phyloP scores from a whole-genome alignment of 2,888 invertebrate species.

The Amphipyra berbera region DNA sequence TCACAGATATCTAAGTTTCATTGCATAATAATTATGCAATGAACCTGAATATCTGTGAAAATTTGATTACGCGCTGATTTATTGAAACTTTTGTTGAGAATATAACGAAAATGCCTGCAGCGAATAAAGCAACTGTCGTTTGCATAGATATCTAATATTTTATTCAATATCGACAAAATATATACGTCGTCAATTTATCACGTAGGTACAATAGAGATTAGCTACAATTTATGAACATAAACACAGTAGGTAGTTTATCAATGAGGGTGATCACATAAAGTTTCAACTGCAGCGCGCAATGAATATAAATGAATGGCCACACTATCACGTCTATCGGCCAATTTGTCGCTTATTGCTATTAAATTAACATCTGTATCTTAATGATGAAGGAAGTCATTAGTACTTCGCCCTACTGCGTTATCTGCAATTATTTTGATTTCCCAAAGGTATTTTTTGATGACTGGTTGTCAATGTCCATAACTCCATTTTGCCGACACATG shows the following conservation, averaged over 20 bases:
- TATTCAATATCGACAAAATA: too few relatives aligned
- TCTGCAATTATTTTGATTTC: constrained; percentile 31
- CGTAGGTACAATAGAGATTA: constrained; percentile 5
- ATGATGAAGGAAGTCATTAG: constrained; percentile 36
- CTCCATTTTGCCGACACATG: neutral
- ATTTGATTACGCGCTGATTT: too few relatives aligned
- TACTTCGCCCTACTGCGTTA: constrained; percentile 6
- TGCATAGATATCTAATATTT: too few relatives aligned
- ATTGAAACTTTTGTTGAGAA: too few relatives aligned
- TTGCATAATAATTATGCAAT: too few relatives aligned
- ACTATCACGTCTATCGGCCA: constrained; percentile 25
- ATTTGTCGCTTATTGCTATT: constrained; percentile 39
- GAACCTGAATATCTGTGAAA: too few relatives aligned
- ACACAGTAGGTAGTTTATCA: constrained; percentile 21
- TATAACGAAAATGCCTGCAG: too few relatives aligned
- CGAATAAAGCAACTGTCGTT: too few relatives aligned
- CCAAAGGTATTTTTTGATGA: constrained; percentile 27
- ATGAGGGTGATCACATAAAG: constrained; percentile 29
- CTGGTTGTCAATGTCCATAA: constrained; percentile 2
- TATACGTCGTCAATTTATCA: constrained; percentile 1
- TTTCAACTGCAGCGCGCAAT: constrained; percentile 12
- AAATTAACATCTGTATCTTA: constrained; percentile 40
- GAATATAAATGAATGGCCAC: constrained; percentile 32
- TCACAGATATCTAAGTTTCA: too few relatives aligned
- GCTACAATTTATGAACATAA: constrained; percentile 16